These are phyloP conservation scores for Alouatta palliata DNA, from an alignment of 2,113 vertebrate species.

Conservation along the genomic window DNA sequence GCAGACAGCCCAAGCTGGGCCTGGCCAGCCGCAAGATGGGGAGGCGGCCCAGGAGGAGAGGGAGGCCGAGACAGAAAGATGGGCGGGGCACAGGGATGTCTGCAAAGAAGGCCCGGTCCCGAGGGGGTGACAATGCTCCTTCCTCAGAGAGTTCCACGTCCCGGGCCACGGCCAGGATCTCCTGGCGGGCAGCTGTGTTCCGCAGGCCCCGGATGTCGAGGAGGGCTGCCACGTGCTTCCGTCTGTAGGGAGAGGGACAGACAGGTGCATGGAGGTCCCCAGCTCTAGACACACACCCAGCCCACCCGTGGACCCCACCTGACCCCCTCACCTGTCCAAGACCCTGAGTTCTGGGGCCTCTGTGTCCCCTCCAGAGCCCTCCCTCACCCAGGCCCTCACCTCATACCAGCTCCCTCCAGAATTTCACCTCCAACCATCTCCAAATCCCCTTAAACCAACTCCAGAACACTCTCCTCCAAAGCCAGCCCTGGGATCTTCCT, in stretches of 20 bases:
- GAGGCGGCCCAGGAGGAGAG: slow-evolving; percentile 84
- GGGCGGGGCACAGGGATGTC: slow-evolving; percentile 88
- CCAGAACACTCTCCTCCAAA: background rate
- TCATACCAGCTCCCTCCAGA: background rate
- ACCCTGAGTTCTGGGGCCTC: background rate
- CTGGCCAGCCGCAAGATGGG: slow-evolving; percentile 85
- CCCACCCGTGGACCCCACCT: background rate
- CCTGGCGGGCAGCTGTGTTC: slow-evolving; percentile 85
- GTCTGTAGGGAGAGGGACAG: slow-evolving; percentile 78
- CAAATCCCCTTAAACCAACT: background rate
- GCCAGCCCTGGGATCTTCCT: background rate
- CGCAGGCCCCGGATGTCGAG: slow-evolving; percentile 90
- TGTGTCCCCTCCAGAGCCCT: background rate
- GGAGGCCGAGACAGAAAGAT: slow-evolving; percentile 90
- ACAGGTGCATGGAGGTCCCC: background rate
- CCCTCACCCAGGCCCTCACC: too few species aligned
- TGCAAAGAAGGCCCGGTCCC: slow-evolving; percentile 87
- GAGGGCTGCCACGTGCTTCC: slow-evolving; percentile 91
- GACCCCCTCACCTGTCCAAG: fast-evolving
- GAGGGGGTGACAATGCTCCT: background rate
- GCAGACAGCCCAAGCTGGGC: slow-evolving; percentile 82
- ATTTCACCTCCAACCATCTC: background rate
- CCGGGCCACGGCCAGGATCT: slow-evolving; percentile 90
- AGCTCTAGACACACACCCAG: fast-evolving
- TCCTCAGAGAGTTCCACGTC: slow-evolving; percentile 85